Conservation (phyloP, 2,888 invertebrate species). For the Malacosoma neustria region DNA sequence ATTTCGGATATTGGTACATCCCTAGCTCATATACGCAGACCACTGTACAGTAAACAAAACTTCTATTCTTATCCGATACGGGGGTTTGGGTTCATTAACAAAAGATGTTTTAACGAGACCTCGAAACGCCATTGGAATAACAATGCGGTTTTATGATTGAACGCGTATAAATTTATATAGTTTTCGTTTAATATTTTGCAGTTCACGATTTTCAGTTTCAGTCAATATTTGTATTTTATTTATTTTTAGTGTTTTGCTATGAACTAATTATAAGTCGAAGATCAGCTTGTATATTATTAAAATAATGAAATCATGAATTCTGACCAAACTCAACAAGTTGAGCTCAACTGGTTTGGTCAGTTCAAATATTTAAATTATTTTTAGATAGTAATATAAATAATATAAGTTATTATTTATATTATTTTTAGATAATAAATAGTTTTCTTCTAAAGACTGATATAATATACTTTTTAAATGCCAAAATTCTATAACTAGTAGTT, state of each 20-base stretch:
- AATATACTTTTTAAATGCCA: too few relatives aligned
- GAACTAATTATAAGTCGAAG: background rate
- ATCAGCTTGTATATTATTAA: too few relatives aligned
- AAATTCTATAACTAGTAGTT: too few relatives aligned
- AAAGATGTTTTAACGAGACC: conserved; percentile 22
- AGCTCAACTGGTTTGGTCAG: too few relatives aligned
- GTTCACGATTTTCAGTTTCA: conserved; percentile 7
- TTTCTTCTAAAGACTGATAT: too few relatives aligned
- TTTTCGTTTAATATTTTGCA: background rate
- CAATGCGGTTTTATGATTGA: conserved; percentile 24
- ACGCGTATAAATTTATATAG: conserved; percentile 9
- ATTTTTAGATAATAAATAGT: too few relatives aligned
- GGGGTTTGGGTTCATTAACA: conserved; percentile 47
- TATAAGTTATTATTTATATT: too few relatives aligned
- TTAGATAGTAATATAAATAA: too few relatives aligned
- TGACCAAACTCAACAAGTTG: too few relatives aligned
- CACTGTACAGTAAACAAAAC: conserved; percentile 39
- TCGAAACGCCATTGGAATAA: conserved; percentile 16
- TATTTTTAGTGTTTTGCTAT: background rate
- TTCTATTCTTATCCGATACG: conserved; percentile 42
- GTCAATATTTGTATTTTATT: conserved; percentile 3
- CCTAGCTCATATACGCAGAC: conserved; percentile 6
- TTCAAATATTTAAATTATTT: too few relatives aligned
- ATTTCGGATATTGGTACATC: background rate
- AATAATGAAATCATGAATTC: too few relatives aligned